phyloP scores from a whole-genome alignment of 2,113 vertebrate species.

The Bujurquina vittata region DNA sequence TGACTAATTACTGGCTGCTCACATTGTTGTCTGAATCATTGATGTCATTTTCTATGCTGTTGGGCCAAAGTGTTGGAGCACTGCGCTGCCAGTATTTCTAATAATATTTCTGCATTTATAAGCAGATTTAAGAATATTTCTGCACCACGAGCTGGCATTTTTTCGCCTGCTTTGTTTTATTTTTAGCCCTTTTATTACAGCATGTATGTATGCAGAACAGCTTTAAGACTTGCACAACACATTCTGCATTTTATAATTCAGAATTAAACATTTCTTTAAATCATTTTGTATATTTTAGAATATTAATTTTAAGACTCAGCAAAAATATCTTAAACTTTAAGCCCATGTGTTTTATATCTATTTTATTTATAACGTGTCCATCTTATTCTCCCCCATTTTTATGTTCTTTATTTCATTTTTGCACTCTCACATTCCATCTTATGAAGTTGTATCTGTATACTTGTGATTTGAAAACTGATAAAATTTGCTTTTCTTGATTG shows the following conservation, averaged over 20 bases:
- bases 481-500: too few species aligned
- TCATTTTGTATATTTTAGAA: too few species aligned
- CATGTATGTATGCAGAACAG: not conserved
- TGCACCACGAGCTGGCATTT: not conserved
- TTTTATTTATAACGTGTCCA: not conserved
- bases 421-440: not conserved
- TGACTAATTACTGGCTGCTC: not conserved
- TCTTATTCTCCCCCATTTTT: too few species aligned
- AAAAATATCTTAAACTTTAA: too few species aligned
- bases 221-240: not conserved
- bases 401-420: rapidly evolving
- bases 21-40: not conserved
- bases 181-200: not conserved
- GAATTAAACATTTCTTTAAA: not conserved
- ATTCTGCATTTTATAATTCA: not conserved
- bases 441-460: rapidly evolving
- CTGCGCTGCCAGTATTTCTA: rapidly evolving
- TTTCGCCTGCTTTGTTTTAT: too few species aligned
- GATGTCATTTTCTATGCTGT: not conserved
- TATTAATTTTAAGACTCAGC: too few species aligned
- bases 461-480: too few species aligned
- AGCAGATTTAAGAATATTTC: not conserved
- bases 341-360: too few species aligned
- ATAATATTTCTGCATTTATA: not conserved
- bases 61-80: not conserved